Conservation (phyloP, 2,797 vertebrate species). For the Anas acuta region DNA sequence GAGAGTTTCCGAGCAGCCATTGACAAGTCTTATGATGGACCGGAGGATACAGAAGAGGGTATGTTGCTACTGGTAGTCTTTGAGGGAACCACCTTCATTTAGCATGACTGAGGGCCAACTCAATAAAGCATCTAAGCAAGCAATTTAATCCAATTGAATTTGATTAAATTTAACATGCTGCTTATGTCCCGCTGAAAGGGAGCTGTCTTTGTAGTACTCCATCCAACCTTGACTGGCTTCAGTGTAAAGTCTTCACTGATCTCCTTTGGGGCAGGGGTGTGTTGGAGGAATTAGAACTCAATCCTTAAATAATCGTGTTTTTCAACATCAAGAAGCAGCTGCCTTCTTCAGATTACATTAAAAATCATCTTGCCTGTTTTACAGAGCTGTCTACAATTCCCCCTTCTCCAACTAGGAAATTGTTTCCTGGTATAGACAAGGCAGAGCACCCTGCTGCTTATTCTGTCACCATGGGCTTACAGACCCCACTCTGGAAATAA, state of each 20-base stretch:
- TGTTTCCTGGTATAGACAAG: slow-evolving; percentile 45
- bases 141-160: background rate
- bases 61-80: background rate
- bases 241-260: slow-evolving; percentile 45
- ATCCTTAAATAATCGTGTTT: slow-evolving; percentile 65
- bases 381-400: slow-evolving; percentile 38
- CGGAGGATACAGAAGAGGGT: slow-evolving; percentile 90
- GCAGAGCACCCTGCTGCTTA: slow-evolving; percentile 43
- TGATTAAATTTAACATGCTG: slow-evolving; percentile 17
- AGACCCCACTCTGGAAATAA: slow-evolving; percentile 2
- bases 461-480: slow-evolving; percentile 21
- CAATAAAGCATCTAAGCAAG: background rate
- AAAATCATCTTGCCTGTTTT: slow-evolving; percentile 62
- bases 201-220: slow-evolving; percentile 24
- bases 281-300: slow-evolving; percentile 47
- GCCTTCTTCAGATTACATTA: slow-evolving; percentile 62
- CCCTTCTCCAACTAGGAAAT: slow-evolving; percentile 38
- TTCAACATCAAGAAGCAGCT: slow-evolving; percentile 61
- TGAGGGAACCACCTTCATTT: background rate
- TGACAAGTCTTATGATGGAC: slow-evolving; percentile 96
- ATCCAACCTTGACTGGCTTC: slow-evolving; percentile 36
- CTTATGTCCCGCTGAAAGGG: slow-evolving; percentile 2
- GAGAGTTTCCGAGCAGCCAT: slow-evolving; percentile 97
- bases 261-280: slow-evolving; percentile 1
- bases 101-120: background rate